Base-by-base conservation (phyloP, 2,113 vertebrate species). In the Epinephelus fuscoguttatus region DNA sequence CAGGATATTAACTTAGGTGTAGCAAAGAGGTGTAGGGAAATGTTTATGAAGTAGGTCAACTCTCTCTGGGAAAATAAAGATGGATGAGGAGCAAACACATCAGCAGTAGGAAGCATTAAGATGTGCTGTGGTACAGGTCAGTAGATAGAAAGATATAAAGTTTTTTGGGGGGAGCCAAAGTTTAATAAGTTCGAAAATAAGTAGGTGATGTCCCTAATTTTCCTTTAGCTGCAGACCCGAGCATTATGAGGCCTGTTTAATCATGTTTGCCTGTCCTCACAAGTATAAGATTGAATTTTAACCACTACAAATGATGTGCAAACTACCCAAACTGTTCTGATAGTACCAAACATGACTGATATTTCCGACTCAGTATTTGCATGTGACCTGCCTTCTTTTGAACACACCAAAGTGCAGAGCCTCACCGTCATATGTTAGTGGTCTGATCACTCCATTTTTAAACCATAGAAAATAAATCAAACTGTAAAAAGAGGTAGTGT, bases 31-130 rank as follows among this genome's bases (percentile, higher is more conserved):
- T 52, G 69, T 69, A 45, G 40, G 72, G 25, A 27, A 42, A 82
- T 45, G 30, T 63, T 87, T 80, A 27, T 68, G 42, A 91, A 91
- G 59, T 89, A 87, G 90, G 87, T 67, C 87, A 89, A 52, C 72
- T 84, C 92, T 72, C 84, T 69, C 1, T 23, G 84, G 87, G 75
- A 52, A 77, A 75, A 80, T 75, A 71, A 84, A 90, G 64, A 61
- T 56, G 72, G 53, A 85, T 27, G 49, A 74, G 49, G 37, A 71
- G 66, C 52, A 82, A 74, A 81, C 4, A 40, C 61, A 64, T 81
- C 62, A 84, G 83, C 62, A 80, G 80, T 59, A 84, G 55, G 70
- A 70, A 45, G 14, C 70, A 37, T 23, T 18, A 23, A 42, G 47
- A 50, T 19, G 56, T 56, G 11, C 21, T 72, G 57, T 79, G 21